phyloP scores from a whole-genome alignment of 2,797 vertebrate species.

The Xenops minutus region DNA sequence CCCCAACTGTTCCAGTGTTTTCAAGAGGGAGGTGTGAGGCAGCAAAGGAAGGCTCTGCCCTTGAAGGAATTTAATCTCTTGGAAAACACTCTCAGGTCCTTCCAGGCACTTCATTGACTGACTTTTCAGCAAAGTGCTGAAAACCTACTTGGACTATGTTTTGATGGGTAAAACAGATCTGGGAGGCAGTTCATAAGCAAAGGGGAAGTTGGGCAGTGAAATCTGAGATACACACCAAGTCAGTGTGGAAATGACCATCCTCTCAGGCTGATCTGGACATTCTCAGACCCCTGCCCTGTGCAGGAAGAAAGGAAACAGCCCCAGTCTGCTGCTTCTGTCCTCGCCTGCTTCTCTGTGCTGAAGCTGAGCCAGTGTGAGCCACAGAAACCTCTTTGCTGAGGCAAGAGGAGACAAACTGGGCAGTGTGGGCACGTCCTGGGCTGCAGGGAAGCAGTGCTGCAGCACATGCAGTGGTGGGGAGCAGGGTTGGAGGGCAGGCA shows the following conservation, averaged over 20 bases:
- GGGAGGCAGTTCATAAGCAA: neutral
- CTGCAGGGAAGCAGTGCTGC: neutral
- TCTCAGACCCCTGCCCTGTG: neutral
- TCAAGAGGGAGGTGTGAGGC: neutral
- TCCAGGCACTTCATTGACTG: neutral
- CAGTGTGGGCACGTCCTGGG: neutral
- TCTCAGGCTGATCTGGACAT: neutral
- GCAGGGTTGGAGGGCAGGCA: neutral
- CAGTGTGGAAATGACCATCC: neutral
- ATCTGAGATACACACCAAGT: neutral
- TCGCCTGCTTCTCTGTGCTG: neutral
- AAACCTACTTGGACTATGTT: neutral
- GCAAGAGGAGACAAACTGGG: neutral
- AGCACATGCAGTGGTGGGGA: neutral
- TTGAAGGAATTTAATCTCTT: conserved; percentile 7
- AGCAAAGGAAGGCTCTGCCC: neutral
- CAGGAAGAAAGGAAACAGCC: neutral
- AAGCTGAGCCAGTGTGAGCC: neutral
- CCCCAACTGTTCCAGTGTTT: neutral
- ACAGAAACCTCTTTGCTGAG: neutral
- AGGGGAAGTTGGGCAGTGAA: neutral
- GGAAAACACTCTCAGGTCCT: neutral
- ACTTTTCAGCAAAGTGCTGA: neutral
- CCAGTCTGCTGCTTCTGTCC: neutral
- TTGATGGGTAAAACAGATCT: neutral